phyloP scores from a whole-genome alignment of 2,888 invertebrate genomes.

The Papilio protenor region DNA sequence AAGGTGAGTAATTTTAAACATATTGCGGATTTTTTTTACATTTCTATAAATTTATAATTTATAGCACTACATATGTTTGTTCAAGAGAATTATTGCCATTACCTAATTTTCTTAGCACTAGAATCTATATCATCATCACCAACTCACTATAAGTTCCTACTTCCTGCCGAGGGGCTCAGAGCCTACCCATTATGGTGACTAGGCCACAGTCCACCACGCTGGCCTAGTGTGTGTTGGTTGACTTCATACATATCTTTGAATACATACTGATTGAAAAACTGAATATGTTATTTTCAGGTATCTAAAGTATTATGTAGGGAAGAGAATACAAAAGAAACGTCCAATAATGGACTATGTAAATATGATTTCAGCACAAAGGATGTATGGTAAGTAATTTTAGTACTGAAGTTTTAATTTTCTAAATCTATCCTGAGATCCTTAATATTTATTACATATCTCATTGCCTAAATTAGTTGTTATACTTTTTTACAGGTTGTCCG shows the following conservation, averaged over 20 bases:
- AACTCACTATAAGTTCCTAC: too few species aligned
- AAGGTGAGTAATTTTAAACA: slow-evolving; percentile 80
- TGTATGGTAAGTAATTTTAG: slow-evolving; percentile 87
- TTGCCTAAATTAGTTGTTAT: slow-evolving; percentile 8
- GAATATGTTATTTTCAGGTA: slow-evolving; percentile 84
- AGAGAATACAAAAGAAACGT: slow-evolving; percentile 85
- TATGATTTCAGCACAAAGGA: slow-evolving; percentile 89
- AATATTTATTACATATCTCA: slow-evolving; percentile 17
- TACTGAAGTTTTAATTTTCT: background rate
- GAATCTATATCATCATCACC: background rate
- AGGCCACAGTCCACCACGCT: background rate
- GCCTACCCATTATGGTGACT: too few species aligned
- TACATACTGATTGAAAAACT: background rate
- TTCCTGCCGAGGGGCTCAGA: too few species aligned
- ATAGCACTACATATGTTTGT: background rate
- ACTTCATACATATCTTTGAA: too few species aligned
- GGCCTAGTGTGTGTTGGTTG: too few species aligned
- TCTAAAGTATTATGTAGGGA: slow-evolving; percentile 87
- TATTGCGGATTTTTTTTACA: background rate
- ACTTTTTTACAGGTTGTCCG: slow-evolving; percentile 83
- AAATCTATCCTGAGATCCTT: background rate
- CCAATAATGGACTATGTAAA: slow-evolving; percentile 92
- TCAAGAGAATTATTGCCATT: background rate
- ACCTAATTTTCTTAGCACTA: background rate
- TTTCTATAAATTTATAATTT: background rate